These are phyloP conservation scores for Xestia ashworthii DNA, from an alignment of 2,888 invertebrate species.

Conservation along the genomic window DNA sequence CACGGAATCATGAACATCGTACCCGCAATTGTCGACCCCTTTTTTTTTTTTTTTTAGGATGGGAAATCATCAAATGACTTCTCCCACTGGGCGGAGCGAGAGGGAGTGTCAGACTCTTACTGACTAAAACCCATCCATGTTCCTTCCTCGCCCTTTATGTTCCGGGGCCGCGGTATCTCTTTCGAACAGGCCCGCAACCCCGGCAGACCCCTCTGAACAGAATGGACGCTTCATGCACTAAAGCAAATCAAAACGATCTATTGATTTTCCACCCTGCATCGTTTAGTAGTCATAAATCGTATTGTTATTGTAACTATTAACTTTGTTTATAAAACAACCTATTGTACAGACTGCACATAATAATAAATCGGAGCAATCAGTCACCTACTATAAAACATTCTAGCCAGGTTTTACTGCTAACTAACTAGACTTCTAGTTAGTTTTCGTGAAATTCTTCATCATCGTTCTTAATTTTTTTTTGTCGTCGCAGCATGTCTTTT, in stretches of 20 bases:
- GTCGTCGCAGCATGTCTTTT: no score
- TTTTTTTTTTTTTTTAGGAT: no score
- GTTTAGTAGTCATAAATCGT: conserved; percentile 2
- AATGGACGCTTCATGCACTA: not conserved
- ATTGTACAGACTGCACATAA: conserved; percentile 21
- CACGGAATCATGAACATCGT: not conserved
- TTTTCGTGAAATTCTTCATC: no score
- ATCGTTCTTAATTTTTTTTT: no score
- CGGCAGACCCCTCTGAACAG: not conserved
- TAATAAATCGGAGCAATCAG: conserved; percentile 16
- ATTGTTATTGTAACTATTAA: conserved; percentile 27
- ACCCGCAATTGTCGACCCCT: not conserved
- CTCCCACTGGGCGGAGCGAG: no score
- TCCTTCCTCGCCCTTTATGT: no score
- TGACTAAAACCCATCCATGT: no score
- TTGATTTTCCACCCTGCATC: conserved; percentile 25
- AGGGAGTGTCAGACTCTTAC: no score
- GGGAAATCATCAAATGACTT: no score
- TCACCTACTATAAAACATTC: not conserved
- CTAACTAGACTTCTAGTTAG: not conserved
- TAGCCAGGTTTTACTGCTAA: not conserved
- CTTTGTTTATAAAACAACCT: conserved; percentile 31
- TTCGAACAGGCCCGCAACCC: no score
- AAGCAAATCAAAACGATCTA: not conserved
- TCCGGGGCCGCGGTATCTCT: no score